Conservation (phyloP, 2,113 vertebrate genomes). For the Phyllostomus discolor region DNA sequence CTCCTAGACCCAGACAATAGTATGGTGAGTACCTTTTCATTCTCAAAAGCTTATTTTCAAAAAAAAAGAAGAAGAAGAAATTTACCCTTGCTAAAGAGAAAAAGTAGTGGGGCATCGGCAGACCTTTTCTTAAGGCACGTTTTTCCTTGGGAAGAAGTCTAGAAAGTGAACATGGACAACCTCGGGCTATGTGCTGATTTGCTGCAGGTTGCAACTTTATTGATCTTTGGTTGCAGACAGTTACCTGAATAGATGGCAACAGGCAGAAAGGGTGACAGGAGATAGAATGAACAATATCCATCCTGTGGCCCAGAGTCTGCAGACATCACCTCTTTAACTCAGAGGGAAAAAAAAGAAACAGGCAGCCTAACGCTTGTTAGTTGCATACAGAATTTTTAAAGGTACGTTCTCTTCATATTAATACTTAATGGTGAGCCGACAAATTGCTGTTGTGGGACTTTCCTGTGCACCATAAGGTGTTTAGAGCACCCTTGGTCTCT, state of each 20-base stretch:
- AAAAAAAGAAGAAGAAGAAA: neutral
- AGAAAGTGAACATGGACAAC: neutral
- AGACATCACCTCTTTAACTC: neutral
- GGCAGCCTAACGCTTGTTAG: neutral
- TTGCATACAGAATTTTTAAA: neutral
- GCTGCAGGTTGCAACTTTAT: neutral
- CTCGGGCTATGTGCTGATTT: neutral
- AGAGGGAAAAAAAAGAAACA: neutral
- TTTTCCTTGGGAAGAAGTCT: neutral
- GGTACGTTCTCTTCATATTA: neutral
- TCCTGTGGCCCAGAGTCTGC: neutral
- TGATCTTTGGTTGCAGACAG: neutral
- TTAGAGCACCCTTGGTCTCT: neutral
- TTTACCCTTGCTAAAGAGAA: neutral
- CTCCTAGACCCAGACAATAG: too few relatives aligned
- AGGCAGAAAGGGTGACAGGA: neutral
- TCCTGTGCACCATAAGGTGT: too few relatives aligned
- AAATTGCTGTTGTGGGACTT: neutral
- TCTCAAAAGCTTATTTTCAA: neutral
- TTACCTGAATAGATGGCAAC: neutral
- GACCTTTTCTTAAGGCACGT: neutral
- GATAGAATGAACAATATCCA: neutral
- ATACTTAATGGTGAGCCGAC: neutral
- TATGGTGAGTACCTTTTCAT: neutral
- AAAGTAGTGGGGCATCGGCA: neutral